Evolutionary conservation across 1,140 invertebrate genomes (phyloP), one percentile per base, ranked within the genome.

Genomic region (Maniola jurtina): DNA sequence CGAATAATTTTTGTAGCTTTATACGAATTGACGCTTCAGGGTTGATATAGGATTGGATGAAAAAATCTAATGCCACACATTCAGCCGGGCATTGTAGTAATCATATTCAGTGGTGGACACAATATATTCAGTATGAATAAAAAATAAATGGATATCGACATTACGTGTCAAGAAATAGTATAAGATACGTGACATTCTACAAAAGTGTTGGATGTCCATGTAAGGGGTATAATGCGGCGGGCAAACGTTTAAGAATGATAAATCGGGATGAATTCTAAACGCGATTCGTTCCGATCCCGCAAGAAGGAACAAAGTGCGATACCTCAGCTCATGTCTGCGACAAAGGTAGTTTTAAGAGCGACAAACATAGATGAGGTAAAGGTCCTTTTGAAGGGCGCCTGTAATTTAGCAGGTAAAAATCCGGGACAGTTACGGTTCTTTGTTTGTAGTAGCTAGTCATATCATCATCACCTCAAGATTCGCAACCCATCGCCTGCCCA

Each of bases 191-290:
- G 88, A 87, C 86, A 83, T 84, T 83, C 74, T 57, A 82, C 74
- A 76, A 72, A 77, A 75, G 73, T 74, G 16, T 48, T 77, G 78
- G 83, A 86, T 80, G 84, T 83, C 87, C 87, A 84, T 87, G 83
- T 82, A 81, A 69, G 75, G 68, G 72, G 68, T 68, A 81, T 75
- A 79, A 77, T 78, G 75, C 78, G 79, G 69, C 71, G 70, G 81
- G 64, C 77, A 47, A 85, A 79, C 77, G 73, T 84, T 90, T 90
- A 86, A 88, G 84, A 82, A 90, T 90, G 88, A 90, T 89, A 89
- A 89, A 90, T 90, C 84, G 84, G 74, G 61, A 47, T 66, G 42
- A 79, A 80, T 86, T 88, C 79, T 83, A 81, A 80, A 64, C 75
- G 61, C 83, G 75, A 90, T 90, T 90, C 88, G 86, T 90, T 90